phyloP scores from a whole-genome alignment of 2,888 invertebrate species.

The Himalopsyche japonica region DNA sequence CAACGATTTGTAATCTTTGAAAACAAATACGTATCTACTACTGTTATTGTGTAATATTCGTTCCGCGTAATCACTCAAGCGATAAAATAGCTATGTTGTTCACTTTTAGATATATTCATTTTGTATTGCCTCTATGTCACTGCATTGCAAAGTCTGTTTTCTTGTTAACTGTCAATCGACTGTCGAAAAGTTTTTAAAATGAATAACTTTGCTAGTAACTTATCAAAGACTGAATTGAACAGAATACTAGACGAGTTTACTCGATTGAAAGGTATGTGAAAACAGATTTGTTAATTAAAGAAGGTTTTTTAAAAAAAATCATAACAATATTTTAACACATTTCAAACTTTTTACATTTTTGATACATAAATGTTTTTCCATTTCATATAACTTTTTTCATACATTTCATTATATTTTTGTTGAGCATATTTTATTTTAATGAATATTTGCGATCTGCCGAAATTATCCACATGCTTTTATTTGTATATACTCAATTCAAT shows the following conservation, averaged over 20 bases:
- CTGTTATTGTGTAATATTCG: not conserved
- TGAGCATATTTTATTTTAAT: no score
- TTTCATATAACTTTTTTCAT: no score
- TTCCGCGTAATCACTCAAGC: not conserved
- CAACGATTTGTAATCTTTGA: no score
- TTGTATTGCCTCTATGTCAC: not conserved
- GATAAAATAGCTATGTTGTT: not conserved
- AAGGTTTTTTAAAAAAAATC: no score
- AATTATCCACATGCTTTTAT: not conserved
- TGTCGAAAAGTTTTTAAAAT: not conserved
- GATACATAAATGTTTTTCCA: no score
- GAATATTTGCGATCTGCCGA: no score
- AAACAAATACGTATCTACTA: not conserved
- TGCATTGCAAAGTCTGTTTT: not conserved
- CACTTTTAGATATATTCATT: not conserved
- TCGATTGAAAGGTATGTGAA: slow-evolving; percentile 51
- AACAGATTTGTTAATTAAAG: no score
- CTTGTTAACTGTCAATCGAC: not conserved
- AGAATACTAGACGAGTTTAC: slow-evolving; percentile 53
- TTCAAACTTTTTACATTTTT: no score
- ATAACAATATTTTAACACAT: no score
- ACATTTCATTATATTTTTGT: no score
- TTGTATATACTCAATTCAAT: no score
- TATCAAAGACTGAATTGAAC: slow-evolving; percentile 51
- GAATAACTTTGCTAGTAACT: slow-evolving; percentile 43